A percentile compares a stretch with the other conserved stretches of the same genome.
Conservation (phyloP, 2,888 invertebrate genomes). For the Neoitamus cyanurus region DNA sequence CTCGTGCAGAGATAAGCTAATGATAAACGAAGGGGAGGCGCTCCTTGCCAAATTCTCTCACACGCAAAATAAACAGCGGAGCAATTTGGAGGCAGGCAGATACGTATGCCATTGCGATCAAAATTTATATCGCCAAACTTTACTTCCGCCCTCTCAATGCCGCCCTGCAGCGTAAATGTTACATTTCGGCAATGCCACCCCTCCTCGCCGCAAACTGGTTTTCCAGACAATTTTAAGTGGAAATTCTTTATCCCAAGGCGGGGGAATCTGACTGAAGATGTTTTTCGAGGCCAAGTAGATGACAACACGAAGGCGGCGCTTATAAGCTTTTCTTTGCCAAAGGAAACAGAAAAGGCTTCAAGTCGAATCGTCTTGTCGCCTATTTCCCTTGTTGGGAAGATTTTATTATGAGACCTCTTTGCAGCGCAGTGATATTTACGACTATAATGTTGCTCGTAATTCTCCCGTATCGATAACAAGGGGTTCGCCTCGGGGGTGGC, state of each 20-base stretch:
- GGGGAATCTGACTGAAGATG: constrained; percentile 8
- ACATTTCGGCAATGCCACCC: background rate
- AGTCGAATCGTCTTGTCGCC: constrained; percentile 20
- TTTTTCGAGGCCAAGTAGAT: constrained; percentile 14
- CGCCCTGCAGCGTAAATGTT: background rate
- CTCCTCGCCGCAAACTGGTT: background rate
- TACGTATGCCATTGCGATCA: constrained; percentile 23
- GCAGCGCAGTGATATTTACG: constrained; percentile 10
- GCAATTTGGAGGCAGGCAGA: background rate
- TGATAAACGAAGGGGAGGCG: constrained; percentile 27
- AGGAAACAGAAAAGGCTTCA: constrained; percentile 6
- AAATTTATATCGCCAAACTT: constrained; percentile 25
- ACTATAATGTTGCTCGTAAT: constrained; percentile 31
- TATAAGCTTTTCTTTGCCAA: background rate
- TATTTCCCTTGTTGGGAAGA: constrained; percentile 5
- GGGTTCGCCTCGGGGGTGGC: background rate
- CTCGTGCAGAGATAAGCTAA: constrained; percentile 20
- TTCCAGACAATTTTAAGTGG: constrained; percentile 24
- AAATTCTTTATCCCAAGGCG: background rate
- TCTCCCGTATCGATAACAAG: constrained; percentile 19
- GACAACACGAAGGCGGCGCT: constrained; percentile 10
- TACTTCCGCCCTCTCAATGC: background rate
- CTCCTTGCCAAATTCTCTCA: background rate
- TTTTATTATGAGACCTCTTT: constrained; percentile 32
- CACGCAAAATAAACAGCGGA: constrained; percentile 9